Conservation (phyloP, 2,113 vertebrate genomes). For the Psettodes erumei region DNA sequence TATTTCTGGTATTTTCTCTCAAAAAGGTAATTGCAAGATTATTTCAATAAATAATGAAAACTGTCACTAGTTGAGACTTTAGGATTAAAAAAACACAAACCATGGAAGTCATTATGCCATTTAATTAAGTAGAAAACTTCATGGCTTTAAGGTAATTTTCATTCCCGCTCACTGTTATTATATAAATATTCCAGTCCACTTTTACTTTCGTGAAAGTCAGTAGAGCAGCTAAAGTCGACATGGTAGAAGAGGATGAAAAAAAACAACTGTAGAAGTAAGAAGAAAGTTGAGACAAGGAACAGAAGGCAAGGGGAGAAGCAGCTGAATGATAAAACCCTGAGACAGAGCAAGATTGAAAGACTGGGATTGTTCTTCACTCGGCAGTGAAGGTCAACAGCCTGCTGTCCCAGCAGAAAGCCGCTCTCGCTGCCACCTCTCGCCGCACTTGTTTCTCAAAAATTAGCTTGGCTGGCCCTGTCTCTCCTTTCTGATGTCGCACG, state of each 20-base stretch:
- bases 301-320: conserved; percentile 30
- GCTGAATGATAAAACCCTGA: conserved; percentile 30
- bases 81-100: not conserved
- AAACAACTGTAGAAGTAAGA: conserved; percentile 1
- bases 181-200: not conserved
- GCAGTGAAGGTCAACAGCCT: conserved; percentile 62
- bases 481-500: conserved; percentile 32
- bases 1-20: not conserved
- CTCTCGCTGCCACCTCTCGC: conserved; percentile 10
- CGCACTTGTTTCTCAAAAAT: conserved; percentile 21
- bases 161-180: not conserved
- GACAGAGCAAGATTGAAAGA: conserved; percentile 32
- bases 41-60: not conserved
- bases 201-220: not conserved
- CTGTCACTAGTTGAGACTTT: not conserved
- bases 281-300: conserved; percentile 19
- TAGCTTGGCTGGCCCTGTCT: conserved; percentile 6
- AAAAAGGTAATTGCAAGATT: not conserved
- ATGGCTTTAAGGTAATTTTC: not conserved
- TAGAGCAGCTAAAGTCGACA: not conserved
- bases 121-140: conserved; percentile 7
- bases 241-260: not conserved
- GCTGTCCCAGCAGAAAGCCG: conserved; percentile 31
- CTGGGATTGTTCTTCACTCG: conserved; percentile 30
- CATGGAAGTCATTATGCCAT: not conserved